phyloP scores from a whole-genome alignment of 2,113 vertebrate genomes.

The Paraplagusia blochii region DNA sequence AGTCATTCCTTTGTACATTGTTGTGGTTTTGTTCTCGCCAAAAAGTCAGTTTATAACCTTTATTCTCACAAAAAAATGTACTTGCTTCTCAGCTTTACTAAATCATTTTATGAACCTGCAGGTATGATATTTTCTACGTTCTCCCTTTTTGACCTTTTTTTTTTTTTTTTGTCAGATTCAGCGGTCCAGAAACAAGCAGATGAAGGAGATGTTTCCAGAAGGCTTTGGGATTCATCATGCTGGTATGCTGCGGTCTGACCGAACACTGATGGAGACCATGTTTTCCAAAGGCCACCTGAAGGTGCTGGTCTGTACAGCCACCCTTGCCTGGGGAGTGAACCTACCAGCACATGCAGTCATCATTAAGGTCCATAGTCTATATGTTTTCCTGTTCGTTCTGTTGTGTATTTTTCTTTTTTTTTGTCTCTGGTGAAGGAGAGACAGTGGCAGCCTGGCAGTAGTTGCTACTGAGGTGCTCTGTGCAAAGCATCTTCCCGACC shows the following conservation, averaged over 20 bases:
- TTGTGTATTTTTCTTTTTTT: neutral
- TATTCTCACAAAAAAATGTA: too few relatives aligned
- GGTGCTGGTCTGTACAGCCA: slow-evolving; percentile 94
- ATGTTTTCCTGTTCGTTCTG: neutral
- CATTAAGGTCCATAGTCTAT: slow-evolving; percentile 85
- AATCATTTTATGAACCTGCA: too few relatives aligned
- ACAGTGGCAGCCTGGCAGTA: too few relatives aligned
- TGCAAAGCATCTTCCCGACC: too few relatives aligned
- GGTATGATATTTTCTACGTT: neutral
- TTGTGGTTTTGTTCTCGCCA: slow-evolving; percentile 1
- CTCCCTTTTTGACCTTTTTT: neutral
- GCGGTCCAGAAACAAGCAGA: slow-evolving; percentile 95
- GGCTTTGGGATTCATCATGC: slow-evolving; percentile 98
- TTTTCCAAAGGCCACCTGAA: slow-evolving; percentile 93
- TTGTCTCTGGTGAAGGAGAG: neutral
- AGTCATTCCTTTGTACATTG: neutral
- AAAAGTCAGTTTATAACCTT: too few relatives aligned
- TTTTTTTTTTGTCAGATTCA: slow-evolving; percentile 78
- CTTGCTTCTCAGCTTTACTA: too few relatives aligned
- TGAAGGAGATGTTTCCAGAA: slow-evolving; percentile 94
- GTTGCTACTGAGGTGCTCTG: too few relatives aligned
- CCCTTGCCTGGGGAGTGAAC: slow-evolving; percentile 98
- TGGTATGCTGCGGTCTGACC: slow-evolving; percentile 93
- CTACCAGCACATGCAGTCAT: slow-evolving; percentile 98
- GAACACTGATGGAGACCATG: slow-evolving; percentile 90